phyloP scores from a whole-genome alignment of 2,888 invertebrate species.

The Coecobrya sp. region DNA sequence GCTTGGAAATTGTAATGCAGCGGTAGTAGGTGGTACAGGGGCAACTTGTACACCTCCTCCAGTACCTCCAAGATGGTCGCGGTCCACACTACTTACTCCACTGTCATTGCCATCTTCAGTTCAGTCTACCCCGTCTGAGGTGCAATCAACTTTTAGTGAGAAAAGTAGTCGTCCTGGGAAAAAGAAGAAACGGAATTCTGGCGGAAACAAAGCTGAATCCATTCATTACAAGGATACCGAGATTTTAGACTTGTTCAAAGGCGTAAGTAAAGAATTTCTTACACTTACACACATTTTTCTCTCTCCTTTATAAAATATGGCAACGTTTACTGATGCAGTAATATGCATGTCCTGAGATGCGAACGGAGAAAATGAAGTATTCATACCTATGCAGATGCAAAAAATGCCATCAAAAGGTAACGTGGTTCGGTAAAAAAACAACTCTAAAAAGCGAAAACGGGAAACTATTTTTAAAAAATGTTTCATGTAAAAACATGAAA shows the following conservation, averaged over 20 bases:
- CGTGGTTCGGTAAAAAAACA: background rate
- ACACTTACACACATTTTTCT: background rate
- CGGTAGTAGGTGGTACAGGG: conserved; percentile 74
- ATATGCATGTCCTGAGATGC: background rate
- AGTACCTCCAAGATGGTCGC: conserved; percentile 86
- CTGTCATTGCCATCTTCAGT: conserved; percentile 85
- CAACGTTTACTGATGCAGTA: background rate
- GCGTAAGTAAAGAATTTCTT: conserved; percentile 81
- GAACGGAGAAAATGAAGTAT: conserved; percentile 6
- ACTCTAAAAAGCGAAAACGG: background rate
- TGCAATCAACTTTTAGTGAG: conserved; percentile 85
- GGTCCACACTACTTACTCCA: conserved; percentile 85
- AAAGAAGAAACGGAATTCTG: conserved; percentile 84
- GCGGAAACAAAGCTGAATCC: conserved; percentile 85
- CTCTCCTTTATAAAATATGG: background rate
- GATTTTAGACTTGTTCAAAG: conserved; percentile 86
- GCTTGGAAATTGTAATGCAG: conserved; percentile 81
- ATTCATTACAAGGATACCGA: conserved; percentile 86
- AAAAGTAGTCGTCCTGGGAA: conserved; percentile 85
- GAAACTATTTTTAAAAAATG: no score
- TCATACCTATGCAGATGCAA: no score
- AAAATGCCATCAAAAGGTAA: no score
- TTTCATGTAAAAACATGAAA: no score
- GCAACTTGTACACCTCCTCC: conserved; percentile 84
- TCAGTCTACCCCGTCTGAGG: conserved; percentile 86